A percentile compares a stretch with the other conserved stretches of the same genome.
These are phyloP conservation scores for Lophotis ruficrista DNA, from an alignment of 2,113 vertebrate genomes.

Conservation along the genomic window DNA sequence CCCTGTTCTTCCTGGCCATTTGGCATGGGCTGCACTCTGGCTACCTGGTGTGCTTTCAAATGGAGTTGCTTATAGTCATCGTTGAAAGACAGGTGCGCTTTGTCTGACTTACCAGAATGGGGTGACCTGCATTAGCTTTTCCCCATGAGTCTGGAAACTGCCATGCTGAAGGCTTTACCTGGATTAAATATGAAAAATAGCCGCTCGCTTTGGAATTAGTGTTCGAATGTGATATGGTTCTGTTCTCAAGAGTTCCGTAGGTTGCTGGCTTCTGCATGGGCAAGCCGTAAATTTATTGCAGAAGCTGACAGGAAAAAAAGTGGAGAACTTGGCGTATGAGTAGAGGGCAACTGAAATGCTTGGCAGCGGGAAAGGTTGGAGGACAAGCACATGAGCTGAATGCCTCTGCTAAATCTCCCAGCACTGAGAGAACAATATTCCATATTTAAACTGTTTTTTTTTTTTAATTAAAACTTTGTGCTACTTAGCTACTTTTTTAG, in stretches of 20 bases:
- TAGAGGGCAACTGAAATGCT: background rate
- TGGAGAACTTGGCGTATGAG: background rate
- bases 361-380: background rate
- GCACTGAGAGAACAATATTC: background rate
- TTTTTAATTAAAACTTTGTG: background rate
- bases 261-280: background rate
- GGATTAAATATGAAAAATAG: background rate
- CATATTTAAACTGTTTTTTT: background rate
- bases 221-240: background rate
- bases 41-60: conserved; percentile 95
- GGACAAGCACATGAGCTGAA: background rate
- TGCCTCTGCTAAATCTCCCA: background rate
- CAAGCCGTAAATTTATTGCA: background rate
- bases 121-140: background rate
- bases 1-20: conserved; percentile 89
- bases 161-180: background rate
- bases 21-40: conserved; percentile 97
- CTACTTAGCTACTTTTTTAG: background rate
- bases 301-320: background rate
- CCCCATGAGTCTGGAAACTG: background rate
- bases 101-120: background rate
- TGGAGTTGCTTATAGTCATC: conserved; percentile 94
- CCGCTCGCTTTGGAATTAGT: background rate
- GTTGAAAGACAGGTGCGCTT: conserved; percentile 89
- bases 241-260: background rate